Percentiles rank a stretch among this genome's conserved stretches.
Conservation (phyloP, 2,113 vertebrate genomes). For the Lasiurus cinereus region DNA sequence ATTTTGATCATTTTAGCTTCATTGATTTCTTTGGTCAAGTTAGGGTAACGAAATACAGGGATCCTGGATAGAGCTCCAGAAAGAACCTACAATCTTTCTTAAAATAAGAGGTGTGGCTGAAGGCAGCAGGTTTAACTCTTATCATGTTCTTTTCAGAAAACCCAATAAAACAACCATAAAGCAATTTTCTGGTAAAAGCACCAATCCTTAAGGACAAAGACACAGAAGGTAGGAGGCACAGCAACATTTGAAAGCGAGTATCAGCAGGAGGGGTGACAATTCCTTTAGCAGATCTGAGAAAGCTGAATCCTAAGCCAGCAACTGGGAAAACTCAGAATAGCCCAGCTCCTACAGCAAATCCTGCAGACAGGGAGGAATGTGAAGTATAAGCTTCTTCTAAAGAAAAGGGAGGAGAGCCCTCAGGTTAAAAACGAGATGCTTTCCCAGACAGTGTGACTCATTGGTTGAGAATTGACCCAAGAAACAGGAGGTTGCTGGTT, state of each 20-base stretch:
- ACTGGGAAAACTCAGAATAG: neutral
- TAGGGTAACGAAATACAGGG: neutral
- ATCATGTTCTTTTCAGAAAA: slow-evolving; percentile 43
- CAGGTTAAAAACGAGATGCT: neutral
- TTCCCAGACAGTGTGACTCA: neutral
- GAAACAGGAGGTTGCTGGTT: too few species aligned
- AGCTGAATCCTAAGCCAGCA: neutral
- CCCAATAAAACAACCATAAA: neutral
- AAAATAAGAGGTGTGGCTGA: neutral
- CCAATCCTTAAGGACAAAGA: neutral
- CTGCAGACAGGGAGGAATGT: neutral
- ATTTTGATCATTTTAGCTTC: neutral
- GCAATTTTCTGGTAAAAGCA: neutral
- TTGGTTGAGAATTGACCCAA: too few species aligned
- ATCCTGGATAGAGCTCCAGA: neutral
- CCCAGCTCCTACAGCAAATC: neutral
- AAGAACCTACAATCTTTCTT: neutral
- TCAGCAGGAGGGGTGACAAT: neutral
- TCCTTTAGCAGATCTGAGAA: neutral
- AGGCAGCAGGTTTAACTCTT: neutral
- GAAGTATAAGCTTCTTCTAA: neutral
- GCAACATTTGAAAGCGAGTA: neutral
- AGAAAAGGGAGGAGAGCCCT: neutral
- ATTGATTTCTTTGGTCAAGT: neutral
- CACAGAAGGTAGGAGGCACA: neutral